phyloP scores from a whole-genome alignment of 2,797 vertebrate genomes.

The Nannoperca australis region DNA sequence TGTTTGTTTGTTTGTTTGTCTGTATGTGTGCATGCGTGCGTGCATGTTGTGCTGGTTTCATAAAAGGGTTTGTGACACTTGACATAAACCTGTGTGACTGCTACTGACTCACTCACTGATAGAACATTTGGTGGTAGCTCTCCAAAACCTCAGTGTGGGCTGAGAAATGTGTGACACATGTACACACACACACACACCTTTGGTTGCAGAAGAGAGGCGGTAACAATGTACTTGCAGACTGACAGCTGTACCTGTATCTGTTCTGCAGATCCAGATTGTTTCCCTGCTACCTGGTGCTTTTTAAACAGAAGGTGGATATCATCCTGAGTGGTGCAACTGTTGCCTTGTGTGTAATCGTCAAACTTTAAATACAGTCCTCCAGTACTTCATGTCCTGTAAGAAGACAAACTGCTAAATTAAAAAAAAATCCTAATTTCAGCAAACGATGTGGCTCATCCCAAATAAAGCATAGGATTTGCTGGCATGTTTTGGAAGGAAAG shows the following conservation, averaged over 20 bases:
- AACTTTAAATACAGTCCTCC: background rate
- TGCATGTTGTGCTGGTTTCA: slow-evolving; percentile 26
- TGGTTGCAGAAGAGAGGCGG: background rate
- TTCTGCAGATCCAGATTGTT: background rate
- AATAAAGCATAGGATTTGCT: background rate
- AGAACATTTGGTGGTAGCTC: slow-evolving; percentile 50
- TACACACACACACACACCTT: slow-evolving; percentile 6
- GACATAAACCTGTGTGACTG: slow-evolving; percentile 63
- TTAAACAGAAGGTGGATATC: too few relatives aligned
- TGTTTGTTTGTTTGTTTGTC: too few relatives aligned
- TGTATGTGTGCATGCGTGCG: background rate
- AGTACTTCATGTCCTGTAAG: background rate
- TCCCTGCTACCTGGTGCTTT: background rate
- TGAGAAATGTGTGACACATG: slow-evolving; percentile 37
- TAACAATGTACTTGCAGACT: background rate
- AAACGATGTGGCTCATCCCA: background rate
- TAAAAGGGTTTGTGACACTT: slow-evolving; percentile 62
- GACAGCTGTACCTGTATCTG: slow-evolving; percentile 2
- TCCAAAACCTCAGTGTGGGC: slow-evolving; percentile 23
- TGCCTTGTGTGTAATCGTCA: background rate
- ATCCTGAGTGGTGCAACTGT: background rate
- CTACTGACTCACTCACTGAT: slow-evolving; percentile 60
- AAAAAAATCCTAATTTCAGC: too few relatives aligned
- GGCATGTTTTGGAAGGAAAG: background rate
- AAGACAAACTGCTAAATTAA: background rate